Base-by-base conservation (phyloP, 2,888 invertebrate genomes). In the Tromatobia lineatoria region DNA sequence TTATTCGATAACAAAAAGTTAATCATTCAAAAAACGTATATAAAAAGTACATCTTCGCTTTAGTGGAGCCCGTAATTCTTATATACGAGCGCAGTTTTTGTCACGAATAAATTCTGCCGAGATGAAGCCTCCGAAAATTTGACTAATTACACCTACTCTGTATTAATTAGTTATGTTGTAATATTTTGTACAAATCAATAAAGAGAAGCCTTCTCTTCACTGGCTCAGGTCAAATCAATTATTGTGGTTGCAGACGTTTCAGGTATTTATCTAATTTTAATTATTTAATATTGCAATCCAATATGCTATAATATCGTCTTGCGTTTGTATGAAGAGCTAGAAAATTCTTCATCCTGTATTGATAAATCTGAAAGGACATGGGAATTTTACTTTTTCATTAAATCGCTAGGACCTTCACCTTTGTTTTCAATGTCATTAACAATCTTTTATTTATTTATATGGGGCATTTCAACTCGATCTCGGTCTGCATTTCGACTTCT, bases 141-240 rank as follows among this genome's bases (percentile, higher is more conserved):
- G 23, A 64, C 25, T 61, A 61, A 61, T 15, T 47, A 3, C 47
- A 47, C n/a, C 47, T 15, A 47, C 47, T 47, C 34, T 64, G 38
- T 64, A 38, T 64, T 64, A 64, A 64, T 64, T 42, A 20, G 20
- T n/a, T 11, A 20, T 38, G 34, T 18, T 34, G 11, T 38, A 64
- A 64, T 64, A 23, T 64, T 34, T 10, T 20, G 11, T 20, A 34
- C 23, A 42, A 34, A 34, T 64, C 18, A 7, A 38, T 64, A 38
- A 64, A 38, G n/a, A 38, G n/a, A n/a, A 20, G n/a, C 18, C 18
- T 64, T 2, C 18, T 20, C 3, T 38, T 20, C 38, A 15, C 42
- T 11, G 11, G 64, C 34, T 34, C 47, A 47, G 10, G 38, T 4
- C 38, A 18, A 34, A 64, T 10, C 2, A 64, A 18, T 64, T 64